Conservation (phyloP, 37 sponge, comb jelly and placozoan genomes). For the Oopsacas minuta region DNA sequence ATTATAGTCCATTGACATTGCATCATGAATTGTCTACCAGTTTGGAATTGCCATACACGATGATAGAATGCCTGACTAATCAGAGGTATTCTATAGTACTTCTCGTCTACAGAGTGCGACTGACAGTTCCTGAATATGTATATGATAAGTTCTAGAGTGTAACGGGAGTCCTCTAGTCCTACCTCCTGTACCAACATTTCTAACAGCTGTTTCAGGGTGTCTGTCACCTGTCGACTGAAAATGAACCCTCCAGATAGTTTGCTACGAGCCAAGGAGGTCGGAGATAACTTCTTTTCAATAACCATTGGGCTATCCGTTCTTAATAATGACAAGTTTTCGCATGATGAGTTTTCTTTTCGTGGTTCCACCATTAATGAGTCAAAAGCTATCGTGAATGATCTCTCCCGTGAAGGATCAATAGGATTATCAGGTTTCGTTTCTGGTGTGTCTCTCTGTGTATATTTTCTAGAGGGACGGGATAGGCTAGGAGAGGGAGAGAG, state of each 20-base stretch:
- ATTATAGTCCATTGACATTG: conserved; percentile 12
- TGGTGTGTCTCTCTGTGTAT: background rate
- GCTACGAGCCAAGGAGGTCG: background rate
- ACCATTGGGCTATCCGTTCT: background rate
- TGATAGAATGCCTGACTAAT: background rate
- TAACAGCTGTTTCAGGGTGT: background rate
- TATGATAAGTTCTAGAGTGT: background rate
- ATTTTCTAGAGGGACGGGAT: background rate
- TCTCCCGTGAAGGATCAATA: background rate
- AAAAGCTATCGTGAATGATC: background rate
- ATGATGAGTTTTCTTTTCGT: background rate
- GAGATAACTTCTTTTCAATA: background rate
- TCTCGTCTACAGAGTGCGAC: conserved; percentile 3
- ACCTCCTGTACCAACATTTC: background rate
- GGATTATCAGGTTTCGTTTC: background rate
- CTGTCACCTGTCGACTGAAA: background rate
- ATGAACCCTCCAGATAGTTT: background rate
- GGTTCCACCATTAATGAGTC: background rate
- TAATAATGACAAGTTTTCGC: background rate
- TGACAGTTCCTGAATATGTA: background rate
- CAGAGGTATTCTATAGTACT: background rate
- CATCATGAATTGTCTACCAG: background rate
- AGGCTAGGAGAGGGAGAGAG: background rate
- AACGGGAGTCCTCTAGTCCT: background rate
- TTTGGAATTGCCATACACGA: background rate